A percentile compares a stretch with the other conserved stretches of the same genome.
Evolutionary conservation across 2,888 invertebrate genomes (phyloP).

Genomic region (Morpho deidamia): DNA sequence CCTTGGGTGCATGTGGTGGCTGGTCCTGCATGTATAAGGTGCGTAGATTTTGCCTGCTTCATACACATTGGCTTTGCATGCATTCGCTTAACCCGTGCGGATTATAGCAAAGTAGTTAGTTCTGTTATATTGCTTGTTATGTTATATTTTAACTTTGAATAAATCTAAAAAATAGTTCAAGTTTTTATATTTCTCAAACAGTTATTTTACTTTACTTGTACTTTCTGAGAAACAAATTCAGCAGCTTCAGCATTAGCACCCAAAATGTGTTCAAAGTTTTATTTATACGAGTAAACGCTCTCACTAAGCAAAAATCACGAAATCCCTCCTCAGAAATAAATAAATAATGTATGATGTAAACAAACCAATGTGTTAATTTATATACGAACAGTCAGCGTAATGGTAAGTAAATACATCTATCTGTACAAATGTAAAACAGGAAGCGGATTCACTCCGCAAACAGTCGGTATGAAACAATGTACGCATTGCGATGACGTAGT

Average conservation of each 20-base stretch:
- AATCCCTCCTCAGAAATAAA: constrained; percentile 3
- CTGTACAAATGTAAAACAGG: constrained; percentile 45
- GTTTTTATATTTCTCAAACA: no score
- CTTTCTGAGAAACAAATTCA: no score
- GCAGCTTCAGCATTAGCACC: not conserved
- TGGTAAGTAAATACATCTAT: constrained; percentile 45
- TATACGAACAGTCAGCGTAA: not conserved
- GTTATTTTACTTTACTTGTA: no score
- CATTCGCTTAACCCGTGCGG: no score
- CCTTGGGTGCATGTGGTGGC: no score
- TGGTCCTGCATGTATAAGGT: no score
- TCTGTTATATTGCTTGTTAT: no score
- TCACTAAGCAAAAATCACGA: constrained; percentile 13
- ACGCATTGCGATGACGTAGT: constrained; percentile 18
- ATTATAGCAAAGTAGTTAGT: no score
- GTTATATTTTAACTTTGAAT: no score
- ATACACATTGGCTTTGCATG: no score
- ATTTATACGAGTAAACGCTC: constrained; percentile 3
- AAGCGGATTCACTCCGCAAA: constrained; percentile 13
- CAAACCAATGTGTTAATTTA: constrained; percentile 11
- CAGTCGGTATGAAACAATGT: not conserved
- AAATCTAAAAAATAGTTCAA: no score
- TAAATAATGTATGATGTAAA: constrained; percentile 23
- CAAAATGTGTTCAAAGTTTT: constrained; percentile 3
- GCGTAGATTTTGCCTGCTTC: no score